phyloP scores from a whole-genome alignment of 2,888 invertebrate genomes.

The Ophion ellenae region DNA sequence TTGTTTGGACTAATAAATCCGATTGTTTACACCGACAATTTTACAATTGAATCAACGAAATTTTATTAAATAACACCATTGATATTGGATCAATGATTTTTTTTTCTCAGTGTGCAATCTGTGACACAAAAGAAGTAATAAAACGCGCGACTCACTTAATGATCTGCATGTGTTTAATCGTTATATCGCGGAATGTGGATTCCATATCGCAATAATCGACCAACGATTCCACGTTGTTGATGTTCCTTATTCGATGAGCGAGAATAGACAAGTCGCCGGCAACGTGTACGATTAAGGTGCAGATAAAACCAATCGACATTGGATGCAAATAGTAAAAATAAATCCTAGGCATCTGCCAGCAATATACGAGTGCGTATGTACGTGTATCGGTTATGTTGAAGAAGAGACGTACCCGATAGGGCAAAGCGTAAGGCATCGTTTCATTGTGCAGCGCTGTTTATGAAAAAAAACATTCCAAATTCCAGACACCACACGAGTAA shows the following conservation, averaged over 20 bases:
- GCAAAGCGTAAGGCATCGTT: conserved; percentile 22
- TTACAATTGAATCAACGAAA: no score
- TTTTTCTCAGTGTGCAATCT: no score
- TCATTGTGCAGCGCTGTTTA: conserved; percentile 28
- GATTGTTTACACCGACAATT: no score
- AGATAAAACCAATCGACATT: conserved; percentile 61
- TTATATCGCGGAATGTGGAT: conserved; percentile 2
- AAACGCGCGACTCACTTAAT: conserved; percentile 10
- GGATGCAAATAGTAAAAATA: conserved; percentile 55
- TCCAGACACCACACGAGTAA: no score
- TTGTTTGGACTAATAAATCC: no score
- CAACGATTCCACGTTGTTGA: background rate
- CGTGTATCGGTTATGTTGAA: background rate
- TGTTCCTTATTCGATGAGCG: conserved; percentile 12
- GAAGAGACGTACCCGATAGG: conserved; percentile 44
- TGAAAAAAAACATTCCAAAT: background rate
- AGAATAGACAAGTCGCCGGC: conserved; percentile 67
- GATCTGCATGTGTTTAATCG: background rate
- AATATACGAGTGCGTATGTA: conserved; percentile 30
- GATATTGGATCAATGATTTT: no score
- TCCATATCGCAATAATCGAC: background rate
- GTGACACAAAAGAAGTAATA: no score
- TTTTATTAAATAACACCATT: no score
- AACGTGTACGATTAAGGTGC: conserved; percentile 64
- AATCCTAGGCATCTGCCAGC: conserved; percentile 62